These are phyloP conservation scores for Dasypus novemcinctus DNA, from an alignment of 2,113 vertebrate species.

Conservation along the genomic window DNA sequence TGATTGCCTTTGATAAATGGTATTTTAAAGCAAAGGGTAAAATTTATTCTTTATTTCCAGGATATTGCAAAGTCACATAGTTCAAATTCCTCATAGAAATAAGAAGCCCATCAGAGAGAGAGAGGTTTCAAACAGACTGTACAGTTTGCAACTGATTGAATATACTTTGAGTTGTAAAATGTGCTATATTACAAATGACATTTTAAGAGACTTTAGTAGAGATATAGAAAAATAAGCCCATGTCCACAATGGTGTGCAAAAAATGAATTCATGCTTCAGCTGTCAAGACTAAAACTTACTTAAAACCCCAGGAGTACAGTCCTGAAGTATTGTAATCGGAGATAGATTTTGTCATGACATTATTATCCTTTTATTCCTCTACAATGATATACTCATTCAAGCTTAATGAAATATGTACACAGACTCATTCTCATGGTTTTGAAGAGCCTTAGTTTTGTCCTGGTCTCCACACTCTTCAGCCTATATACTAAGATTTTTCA, in stretches of 20 bases:
- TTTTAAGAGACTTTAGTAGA: not conserved
- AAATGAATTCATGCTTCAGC: not conserved
- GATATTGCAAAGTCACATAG: not conserved
- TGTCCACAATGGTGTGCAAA: constrained; percentile 32
- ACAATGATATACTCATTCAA: constrained; percentile 90
- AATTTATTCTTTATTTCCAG: constrained; percentile 70
- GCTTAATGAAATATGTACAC: constrained; percentile 87
- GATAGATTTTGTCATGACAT: constrained; percentile 81
- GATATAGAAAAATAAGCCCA: constrained; percentile 52
- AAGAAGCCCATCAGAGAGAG: not conserved
- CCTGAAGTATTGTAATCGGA: constrained; percentile 80
- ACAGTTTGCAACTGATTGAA: constrained; percentile 75
- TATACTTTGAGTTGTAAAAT: constrained; percentile 77
- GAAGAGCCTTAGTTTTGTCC: constrained; percentile 79
- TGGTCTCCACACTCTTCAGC: constrained; percentile 92
- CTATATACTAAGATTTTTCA: constrained; percentile 90
- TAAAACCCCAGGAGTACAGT: constrained; percentile 82
- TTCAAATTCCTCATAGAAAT: not conserved
- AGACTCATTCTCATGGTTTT: constrained; percentile 89
- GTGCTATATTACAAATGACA: constrained; percentile 75
- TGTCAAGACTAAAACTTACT: constrained; percentile 83
- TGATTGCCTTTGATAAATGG: not conserved
- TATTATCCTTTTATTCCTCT: constrained; percentile 86
- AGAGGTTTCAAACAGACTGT: constrained; percentile 62
- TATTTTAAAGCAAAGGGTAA: not conserved